Evolutionary conservation across 2,113 vertebrate genomes (phyloP).

Genomic region (Periophthalmus modestus): DNA sequence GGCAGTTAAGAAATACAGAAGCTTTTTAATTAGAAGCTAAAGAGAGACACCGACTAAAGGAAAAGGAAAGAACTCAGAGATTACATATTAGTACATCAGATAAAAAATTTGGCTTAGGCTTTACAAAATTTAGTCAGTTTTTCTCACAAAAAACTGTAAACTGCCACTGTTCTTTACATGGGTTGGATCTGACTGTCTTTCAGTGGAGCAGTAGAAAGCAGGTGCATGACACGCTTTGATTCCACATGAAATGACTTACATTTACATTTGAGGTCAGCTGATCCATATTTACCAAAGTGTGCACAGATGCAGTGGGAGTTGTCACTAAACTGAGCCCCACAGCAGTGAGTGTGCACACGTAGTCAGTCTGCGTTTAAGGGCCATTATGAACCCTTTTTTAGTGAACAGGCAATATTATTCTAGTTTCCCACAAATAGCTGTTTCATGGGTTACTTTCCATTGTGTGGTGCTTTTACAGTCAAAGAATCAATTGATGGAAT

Average conservation of each 20-base stretch:
- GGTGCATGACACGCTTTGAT: slow-evolving; percentile 11
- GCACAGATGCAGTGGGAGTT: not conserved
- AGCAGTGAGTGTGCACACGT: not conserved
- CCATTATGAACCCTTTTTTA: not conserved
- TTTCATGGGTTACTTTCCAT: too few relatives aligned
- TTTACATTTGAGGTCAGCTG: slow-evolving; percentile 34
- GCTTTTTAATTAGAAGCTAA: slow-evolving; percentile 42
- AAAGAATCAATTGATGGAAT: too few relatives aligned
- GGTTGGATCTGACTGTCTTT: not conserved
- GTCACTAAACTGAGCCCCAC: slow-evolving; percentile 10
- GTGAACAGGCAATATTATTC: too few relatives aligned
- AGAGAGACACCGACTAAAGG: not conserved
- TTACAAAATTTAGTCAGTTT: too few relatives aligned
- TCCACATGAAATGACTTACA: slow-evolving; percentile 18
- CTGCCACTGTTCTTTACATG: not conserved
- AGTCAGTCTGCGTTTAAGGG: not conserved
- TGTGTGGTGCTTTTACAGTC: too few relatives aligned
- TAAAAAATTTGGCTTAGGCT: not conserved
- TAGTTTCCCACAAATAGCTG: too few relatives aligned
- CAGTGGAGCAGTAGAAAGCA: slow-evolving; percentile 24
- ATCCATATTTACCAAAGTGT: slow-evolving; percentile 7
- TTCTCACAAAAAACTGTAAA: too few relatives aligned
- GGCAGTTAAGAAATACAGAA: slow-evolving; percentile 44
- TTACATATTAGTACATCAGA: slow-evolving; percentile 9
- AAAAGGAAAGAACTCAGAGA: not conserved